Evolutionary conservation across 2,113 vertebrate genomes (phyloP).

Genomic region (Tupaia chinensis): DNA sequence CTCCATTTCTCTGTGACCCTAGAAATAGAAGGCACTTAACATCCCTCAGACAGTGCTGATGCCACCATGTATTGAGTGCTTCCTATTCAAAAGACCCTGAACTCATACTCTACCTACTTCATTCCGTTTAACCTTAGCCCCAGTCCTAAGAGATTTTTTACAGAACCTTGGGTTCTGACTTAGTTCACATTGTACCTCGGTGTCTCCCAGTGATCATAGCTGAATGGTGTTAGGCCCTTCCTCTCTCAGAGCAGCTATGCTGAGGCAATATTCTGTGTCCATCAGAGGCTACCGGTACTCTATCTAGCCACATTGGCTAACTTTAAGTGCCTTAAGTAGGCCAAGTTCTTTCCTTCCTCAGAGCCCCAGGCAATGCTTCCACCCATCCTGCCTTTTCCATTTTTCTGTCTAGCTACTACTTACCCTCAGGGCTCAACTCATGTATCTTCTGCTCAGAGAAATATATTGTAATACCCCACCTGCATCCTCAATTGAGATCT

Average conservation of each 20-base stretch:
- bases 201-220: neutral
- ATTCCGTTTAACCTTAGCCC: too few relatives aligned
- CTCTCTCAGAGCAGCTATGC: neutral
- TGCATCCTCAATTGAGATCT: neutral
- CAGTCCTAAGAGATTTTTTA: neutral
- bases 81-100: neutral
- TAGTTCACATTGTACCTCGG: neutral
- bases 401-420: neutral
- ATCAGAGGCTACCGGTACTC: neutral
- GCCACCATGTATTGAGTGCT: neutral
- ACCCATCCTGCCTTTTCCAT: accelerated
- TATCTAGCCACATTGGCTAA: neutral
- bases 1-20: neutral
- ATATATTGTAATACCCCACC: neutral
- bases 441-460: neutral
- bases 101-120: neutral
- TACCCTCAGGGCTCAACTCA: neutral
- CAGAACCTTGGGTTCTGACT: neutral
- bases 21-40: neutral
- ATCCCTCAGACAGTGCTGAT: neutral
- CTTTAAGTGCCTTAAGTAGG: neutral
- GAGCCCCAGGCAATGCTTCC: neutral
- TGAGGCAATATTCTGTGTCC: neutral
- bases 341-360: neutral
- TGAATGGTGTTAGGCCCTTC: neutral